phyloP scores from a whole-genome alignment of 2,888 invertebrate genomes.

The Caenorhabditis sinica region DNA sequence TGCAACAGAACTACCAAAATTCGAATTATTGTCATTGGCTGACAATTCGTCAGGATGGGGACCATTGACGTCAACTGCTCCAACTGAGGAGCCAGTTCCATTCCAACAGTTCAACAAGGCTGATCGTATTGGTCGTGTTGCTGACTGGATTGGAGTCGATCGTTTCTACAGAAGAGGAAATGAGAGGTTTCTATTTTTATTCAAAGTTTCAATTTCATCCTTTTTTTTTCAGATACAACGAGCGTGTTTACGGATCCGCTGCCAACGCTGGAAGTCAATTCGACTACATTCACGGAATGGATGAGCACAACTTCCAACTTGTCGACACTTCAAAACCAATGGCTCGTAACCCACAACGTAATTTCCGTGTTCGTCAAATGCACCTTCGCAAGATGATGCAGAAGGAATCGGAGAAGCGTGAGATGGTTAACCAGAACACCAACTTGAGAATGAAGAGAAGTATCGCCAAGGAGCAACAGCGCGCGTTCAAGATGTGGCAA shows the following conservation, averaged over 20 bases:
- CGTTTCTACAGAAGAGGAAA: slow-evolving; percentile 93
- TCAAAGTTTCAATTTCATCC: slow-evolving; percentile 20
- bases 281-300: slow-evolving; percentile 98
- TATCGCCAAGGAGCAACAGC: slow-evolving; percentile 85
- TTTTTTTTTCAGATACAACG: slow-evolving; percentile 75
- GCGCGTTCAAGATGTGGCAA: slow-evolving; percentile 92
- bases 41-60: slow-evolving; percentile 73
- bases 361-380: slow-evolving; percentile 78
- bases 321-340: slow-evolving; percentile 91
- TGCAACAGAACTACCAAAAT: slow-evolving; percentile 55
- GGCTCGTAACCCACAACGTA: slow-evolving; percentile 73
- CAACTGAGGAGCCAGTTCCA: slow-evolving; percentile 93
- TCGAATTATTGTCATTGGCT: slow-evolving; percentile 63
- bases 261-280: slow-evolving; percentile 90
- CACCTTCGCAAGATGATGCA: slow-evolving; percentile 80
- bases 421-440: slow-evolving; percentile 81
- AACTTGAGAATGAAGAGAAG: slow-evolving; percentile 81
- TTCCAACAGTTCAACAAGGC: slow-evolving; percentile 98
- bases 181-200: slow-evolving; percentile 85
- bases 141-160: slow-evolving; percentile 95
- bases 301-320: slow-evolving; percentile 97
- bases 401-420: slow-evolving; percentile 83
- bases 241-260: slow-evolving; percentile 83
- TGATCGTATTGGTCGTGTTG: slow-evolving; percentile 95
- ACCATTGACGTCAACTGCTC: slow-evolving; percentile 56